Conservation (phyloP, 2,113 vertebrate species). For the Colossoma macropomum region DNA sequence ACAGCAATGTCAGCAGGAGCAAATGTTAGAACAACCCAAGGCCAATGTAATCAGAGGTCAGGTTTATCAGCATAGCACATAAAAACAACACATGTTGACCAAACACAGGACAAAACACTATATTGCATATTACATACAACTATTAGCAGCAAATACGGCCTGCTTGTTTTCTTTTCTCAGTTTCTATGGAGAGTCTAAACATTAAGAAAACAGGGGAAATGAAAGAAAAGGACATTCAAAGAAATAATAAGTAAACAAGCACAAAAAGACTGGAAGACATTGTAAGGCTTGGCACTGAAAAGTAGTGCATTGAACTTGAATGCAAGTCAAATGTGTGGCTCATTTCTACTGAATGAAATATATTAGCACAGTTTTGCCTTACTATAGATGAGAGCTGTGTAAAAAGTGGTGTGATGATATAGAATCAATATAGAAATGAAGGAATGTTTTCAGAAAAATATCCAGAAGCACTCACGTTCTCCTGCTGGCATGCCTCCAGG, state of each 20-base stretch:
- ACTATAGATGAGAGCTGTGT: neutral
- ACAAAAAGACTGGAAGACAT: no score
- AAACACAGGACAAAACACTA: neutral
- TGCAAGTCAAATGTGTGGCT: no score
- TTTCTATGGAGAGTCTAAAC: neutral
- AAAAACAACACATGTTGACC: neutral
- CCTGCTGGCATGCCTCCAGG: slow-evolving; percentile 59
- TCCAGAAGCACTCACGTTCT: slow-evolving; percentile 64
- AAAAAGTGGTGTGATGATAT: neutral
- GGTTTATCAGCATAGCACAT: neutral
- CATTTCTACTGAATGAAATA: no score
- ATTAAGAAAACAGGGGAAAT: neutral
- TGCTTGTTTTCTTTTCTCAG: neutral
- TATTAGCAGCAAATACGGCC: neutral
- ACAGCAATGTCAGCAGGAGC: neutral
- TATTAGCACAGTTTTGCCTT: no score
- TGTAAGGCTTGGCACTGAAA: no score
- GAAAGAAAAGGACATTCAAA: neutral
- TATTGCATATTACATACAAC: no score
- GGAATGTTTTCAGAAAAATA: no score
- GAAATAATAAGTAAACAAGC: no score
- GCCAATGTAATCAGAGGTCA: neutral
- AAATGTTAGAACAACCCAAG: neutral
- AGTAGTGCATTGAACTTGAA: no score
- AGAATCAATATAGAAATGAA: neutral